Evolutionary conservation across 1,140 invertebrate species (phyloP).

Genomic region (Aphidius gifuensis): DNA sequence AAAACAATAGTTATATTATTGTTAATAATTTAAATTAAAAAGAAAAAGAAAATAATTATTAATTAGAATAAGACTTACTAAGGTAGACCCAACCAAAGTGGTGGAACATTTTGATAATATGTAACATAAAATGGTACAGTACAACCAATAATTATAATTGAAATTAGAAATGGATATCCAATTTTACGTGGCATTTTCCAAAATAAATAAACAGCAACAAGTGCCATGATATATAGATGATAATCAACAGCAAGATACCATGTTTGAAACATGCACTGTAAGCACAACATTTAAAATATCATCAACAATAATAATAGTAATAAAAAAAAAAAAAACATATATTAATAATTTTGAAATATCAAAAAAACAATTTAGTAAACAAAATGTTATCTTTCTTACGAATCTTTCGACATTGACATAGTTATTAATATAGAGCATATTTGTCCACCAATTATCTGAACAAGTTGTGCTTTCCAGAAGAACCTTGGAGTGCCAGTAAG

Average conservation of each 20-base stretch:
- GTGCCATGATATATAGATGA: slow-evolving; percentile 55
- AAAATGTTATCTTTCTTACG: slow-evolving; percentile 27
- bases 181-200: slow-evolving; percentile 43
- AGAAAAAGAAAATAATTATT: slow-evolving; percentile 1
- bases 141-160: slow-evolving; percentile 26
- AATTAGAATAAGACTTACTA: slow-evolving; percentile 30
- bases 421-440: slow-evolving; percentile 60
- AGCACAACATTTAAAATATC: slow-evolving; percentile 13
- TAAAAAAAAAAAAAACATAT: neutral
- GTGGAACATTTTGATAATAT: slow-evolving; percentile 29
- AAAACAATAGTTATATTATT: slow-evolving; percentile 19
- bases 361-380: neutral
- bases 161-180: slow-evolving; percentile 32
- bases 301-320: slow-evolving; percentile 15
- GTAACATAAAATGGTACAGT: slow-evolving; percentile 31
- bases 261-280: slow-evolving; percentile 58
- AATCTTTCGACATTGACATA: slow-evolving; percentile 45
- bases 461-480: slow-evolving; percentile 41
- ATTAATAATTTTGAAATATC: neutral
- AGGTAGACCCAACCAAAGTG: slow-evolving; percentile 30
- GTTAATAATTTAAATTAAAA: neutral
- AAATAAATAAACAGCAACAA: slow-evolving; percentile 51
- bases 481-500: slow-evolving; percentile 38
- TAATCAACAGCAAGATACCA: slow-evolving; percentile 61
- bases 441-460: slow-evolving; percentile 58